Percentiles rank a stretch among this genome's conserved stretches.
These are phyloP conservation scores for Bufotes viridis DNA, from an alignment of 2,797 vertebrate species.

Conservation along the genomic window DNA sequence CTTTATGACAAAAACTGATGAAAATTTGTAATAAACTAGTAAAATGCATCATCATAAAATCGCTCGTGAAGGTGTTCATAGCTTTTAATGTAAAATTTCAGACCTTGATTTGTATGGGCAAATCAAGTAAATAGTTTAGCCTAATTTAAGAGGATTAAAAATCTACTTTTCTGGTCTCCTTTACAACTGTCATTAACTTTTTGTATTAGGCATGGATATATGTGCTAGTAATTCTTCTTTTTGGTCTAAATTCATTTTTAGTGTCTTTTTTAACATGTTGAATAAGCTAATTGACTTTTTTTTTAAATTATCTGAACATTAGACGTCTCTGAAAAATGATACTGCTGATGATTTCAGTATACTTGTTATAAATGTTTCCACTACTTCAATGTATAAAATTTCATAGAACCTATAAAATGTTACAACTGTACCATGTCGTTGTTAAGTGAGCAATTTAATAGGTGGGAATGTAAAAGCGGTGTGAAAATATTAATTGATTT, in stretches of 20 bases:
- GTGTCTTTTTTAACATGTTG: slow-evolving; percentile 5
- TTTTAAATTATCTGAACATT: not conserved
- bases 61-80: no score
- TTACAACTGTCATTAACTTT: no score
- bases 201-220: not conserved
- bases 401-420: slow-evolving; percentile 43
- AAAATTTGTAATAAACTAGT: no score
- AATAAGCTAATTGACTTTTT: slow-evolving; percentile 18
- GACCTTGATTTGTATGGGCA: no score
- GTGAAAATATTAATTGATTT: slow-evolving; percentile 48
- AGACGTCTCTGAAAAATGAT: not conserved
- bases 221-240: not conserved
- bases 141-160: no score
- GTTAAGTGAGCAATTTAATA: slow-evolving; percentile 35
- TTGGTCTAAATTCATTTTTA: not conserved
- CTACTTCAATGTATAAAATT: slow-evolving; percentile 32
- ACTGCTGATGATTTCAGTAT: slow-evolving; percentile 21
- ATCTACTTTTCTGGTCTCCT: no score
- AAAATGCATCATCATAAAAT: no score
- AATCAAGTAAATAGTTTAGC: no score
- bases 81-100: no score
- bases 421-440: slow-evolving; percentile 15
- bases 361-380: slow-evolving; percentile 36
- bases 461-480: slow-evolving; percentile 25
- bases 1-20: no score